Evolutionary conservation across 1,140 invertebrate species (phyloP).

Genomic region (Neodiprion lecontei): DNA sequence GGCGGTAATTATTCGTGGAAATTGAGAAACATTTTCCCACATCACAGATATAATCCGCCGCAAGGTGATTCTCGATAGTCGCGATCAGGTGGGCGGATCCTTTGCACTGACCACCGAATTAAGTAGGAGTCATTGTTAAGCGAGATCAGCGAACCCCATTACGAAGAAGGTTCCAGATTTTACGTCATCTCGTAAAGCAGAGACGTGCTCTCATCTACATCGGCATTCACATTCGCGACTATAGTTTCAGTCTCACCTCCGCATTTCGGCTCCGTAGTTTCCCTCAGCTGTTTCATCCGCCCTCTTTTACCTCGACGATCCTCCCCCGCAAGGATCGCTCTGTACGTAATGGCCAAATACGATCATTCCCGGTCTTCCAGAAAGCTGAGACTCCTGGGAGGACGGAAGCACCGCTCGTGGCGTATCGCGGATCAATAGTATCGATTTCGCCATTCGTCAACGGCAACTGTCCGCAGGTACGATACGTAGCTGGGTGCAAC

Average conservation of each 20-base stretch:
- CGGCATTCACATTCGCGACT: neutral
- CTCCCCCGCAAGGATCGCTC: neutral
- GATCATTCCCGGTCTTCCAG: neutral
- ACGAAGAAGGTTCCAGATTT: neutral
- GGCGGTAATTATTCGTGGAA: neutral
- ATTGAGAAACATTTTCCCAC: neutral
- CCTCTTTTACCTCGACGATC: neutral
- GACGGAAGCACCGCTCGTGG: neutral
- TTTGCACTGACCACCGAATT: neutral
- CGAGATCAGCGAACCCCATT: neutral
- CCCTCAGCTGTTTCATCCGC: neutral
- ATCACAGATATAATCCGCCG: neutral
- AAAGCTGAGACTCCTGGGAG: neutral
- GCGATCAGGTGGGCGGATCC: neutral
- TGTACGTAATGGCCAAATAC: neutral
- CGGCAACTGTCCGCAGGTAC: neutral
- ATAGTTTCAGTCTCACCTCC: neutral
- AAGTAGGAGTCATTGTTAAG: neutral
- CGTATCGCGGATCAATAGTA: slow-evolving; percentile 1
- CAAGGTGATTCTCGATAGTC: neutral
- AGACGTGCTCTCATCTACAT: neutral
- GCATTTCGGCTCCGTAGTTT: neutral
- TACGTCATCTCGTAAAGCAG: neutral
- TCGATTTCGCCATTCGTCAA: neutral
- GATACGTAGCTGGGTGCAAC: neutral